A percentile compares a stretch with the other conserved stretches of the same genome.
These are phyloP conservation scores for Boloria euphrosyne DNA, from an alignment of 2,888 invertebrate genomes.

Conservation along the genomic window DNA sequence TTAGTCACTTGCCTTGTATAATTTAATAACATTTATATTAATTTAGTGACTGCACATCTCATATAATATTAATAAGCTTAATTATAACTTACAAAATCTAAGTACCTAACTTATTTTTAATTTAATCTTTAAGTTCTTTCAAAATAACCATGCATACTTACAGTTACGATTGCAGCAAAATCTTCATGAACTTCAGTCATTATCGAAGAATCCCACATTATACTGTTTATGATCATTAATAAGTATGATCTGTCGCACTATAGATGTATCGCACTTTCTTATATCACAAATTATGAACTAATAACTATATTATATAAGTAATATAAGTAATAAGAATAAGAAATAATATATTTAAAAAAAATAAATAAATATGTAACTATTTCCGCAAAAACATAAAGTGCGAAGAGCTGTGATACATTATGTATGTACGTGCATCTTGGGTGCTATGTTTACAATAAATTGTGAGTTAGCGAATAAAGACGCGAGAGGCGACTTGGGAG, in stretches of 20 bases:
- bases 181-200: constrained; percentile 32
- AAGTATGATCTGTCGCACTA: constrained; percentile 18
- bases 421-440: constrained; percentile 18
- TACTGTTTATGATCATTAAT: constrained; percentile 1
- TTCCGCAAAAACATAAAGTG: no score
- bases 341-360: no score
- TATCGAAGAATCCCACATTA: constrained; percentile 28
- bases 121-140: no score
- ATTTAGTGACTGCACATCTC: no score
- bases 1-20: no score
- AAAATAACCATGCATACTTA: constrained; percentile 12
- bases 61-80: no score
- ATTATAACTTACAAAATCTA: no score
- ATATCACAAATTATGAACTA: background rate
- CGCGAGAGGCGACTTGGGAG: constrained; percentile 8
- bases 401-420: background rate
- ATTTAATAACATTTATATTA: no score
- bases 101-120: no score
- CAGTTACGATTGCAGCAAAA: constrained; percentile 24
- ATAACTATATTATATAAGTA: constrained; percentile 8
- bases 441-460: constrained; percentile 10
- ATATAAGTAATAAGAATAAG: background rate
- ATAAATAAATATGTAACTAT: no score
- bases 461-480: constrained; percentile 10
- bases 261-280: constrained; percentile 19